Conservation (phyloP, 2,113 vertebrate genomes). For the Alethe diademata region DNA sequence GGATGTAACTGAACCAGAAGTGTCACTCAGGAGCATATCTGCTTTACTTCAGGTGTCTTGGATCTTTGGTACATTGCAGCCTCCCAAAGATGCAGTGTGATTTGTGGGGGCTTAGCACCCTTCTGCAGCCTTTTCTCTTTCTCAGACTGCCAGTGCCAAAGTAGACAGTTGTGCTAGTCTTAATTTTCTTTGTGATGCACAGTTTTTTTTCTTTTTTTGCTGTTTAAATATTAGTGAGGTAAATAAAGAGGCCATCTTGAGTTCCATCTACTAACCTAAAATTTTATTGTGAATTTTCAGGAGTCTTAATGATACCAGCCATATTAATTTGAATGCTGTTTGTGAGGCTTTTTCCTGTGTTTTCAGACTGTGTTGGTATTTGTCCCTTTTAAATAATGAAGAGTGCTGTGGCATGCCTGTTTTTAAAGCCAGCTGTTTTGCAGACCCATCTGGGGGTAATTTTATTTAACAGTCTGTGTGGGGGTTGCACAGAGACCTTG, state of each 20-base stretch:
- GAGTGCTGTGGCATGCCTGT: neutral
- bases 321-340: neutral
- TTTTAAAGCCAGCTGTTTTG: conserved; percentile 24
- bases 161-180: neutral
- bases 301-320: neutral
- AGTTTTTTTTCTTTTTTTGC: neutral
- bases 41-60: neutral
- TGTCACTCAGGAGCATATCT: neutral
- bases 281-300: neutral
- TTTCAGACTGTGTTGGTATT: neutral
- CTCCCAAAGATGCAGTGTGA: neutral
- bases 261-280: neutral
- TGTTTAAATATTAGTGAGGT: neutral
- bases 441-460: conserved; percentile 18
- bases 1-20: neutral
- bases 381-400: neutral
- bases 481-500: neutral
- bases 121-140: neutral
- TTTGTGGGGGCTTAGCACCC: neutral
- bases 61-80: neutral
- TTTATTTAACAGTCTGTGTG: neutral
- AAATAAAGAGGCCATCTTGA: neutral
- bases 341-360: neutral
- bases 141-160: neutral
- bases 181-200: neutral